Percentiles rank a stretch among this genome's conserved stretches.
phyloP scores from a whole-genome alignment of 1,140 invertebrate genomes.

The Caenorhabditis brenneri region DNA sequence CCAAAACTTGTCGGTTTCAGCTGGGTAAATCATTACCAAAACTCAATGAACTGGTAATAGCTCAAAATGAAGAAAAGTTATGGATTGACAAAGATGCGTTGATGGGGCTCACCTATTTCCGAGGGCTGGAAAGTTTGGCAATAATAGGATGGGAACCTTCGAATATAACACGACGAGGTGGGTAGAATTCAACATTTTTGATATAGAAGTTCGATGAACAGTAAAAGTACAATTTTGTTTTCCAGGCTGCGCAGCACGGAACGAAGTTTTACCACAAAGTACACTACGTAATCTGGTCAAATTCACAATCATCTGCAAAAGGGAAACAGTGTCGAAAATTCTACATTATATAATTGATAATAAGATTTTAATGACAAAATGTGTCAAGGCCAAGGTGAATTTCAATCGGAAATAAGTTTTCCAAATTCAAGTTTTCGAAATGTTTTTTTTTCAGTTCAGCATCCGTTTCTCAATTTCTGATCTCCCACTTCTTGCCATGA shows the following conservation, averaged over 20 bases:
- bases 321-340: background rate
- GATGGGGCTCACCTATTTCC: background rate
- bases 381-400: conserved; percentile 23
- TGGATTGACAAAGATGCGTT: background rate
- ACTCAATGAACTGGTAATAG: background rate
- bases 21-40: background rate
- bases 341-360: background rate
- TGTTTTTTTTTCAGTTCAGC: background rate
- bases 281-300: background rate
- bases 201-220: too few species aligned
- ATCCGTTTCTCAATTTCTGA: background rate
- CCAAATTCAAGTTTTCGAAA: background rate
- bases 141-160: background rate
- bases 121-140: background rate
- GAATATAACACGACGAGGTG: background rate
- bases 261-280: background rate
- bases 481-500: background rate
- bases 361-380: background rate
- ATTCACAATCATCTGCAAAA: background rate
- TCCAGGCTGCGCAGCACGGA: background rate
- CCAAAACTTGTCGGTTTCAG: background rate
- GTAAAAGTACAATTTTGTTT: background rate
- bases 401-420: background rate
- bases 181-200: background rate
- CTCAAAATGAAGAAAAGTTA: background rate